Evolutionary conservation across 2,113 vertebrate genomes (phyloP), one percentile per base, ranked within the genome.

Genomic region (Pangasianodon gigas): DNA sequence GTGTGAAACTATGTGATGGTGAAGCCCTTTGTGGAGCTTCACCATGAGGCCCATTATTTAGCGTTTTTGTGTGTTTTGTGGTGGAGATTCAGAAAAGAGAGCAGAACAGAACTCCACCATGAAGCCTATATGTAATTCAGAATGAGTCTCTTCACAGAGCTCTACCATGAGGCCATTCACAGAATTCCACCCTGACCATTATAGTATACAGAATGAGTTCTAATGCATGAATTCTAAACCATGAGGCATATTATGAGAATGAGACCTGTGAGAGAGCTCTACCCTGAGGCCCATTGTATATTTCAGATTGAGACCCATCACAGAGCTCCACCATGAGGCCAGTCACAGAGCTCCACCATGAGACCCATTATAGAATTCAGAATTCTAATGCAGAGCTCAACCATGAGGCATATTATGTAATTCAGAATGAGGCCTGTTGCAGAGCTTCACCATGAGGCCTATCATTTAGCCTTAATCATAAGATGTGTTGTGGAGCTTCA

Each of bases 301-400:
- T 1, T 58, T 19, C 14, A 71, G 32, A 71, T 19, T 74, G 69
- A 41, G 32, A 2, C 62, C 26, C 41, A 51, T 52, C 32, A 16
- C 32, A 8, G 87, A 88, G 89, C 83, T 83, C 67, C 52, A 82
- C 26, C 11, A 32, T 71, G 77, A 81, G 91, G 71, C 62, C 84
- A 32, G 67, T 19, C 16, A 74, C 32, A 4, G 32, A 74, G 41
- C 41, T 74, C 16, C 69, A 41, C 6, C 51, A 83, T 83, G 83
- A 85, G 24, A 32, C 32, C 6, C 6, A 29, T 60, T 41, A 24
- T 37, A 54, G 29, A 83, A n/a, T 52, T 21, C 3, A 21, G 71
- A 75, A 75, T 74, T 32, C 29, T 41, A 29, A 21, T 21, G 6
- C 71, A 9, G 51, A 4, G 51, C 80, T 52, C 80, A 51, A 44